Percentiles rank a stretch among this genome's conserved stretches.
Evolutionary conservation across 1,140 invertebrate species (phyloP).

Genomic region (Aphelenchoides avenae): DNA sequence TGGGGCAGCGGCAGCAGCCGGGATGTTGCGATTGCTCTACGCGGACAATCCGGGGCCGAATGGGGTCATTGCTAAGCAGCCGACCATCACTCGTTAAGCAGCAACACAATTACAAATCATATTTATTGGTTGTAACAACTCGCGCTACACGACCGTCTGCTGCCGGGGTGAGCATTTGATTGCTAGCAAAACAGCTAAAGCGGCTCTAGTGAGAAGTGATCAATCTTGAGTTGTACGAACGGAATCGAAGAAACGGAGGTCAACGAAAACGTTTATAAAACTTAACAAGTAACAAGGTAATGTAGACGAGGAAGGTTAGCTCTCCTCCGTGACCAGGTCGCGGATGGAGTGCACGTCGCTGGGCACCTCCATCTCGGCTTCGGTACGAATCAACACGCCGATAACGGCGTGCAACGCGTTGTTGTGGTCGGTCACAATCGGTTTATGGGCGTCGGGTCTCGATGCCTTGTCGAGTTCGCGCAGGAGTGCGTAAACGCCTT

Average conservation of each 20-base stretch:
- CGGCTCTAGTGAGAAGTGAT: too few relatives aligned
- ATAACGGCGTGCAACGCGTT: constrained; percentile 22
- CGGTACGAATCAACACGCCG: constrained; percentile 28
- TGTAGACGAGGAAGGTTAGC: background rate
- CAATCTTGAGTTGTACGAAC: too few relatives aligned
- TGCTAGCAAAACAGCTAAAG: too few relatives aligned
- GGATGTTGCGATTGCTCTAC: too few relatives aligned
- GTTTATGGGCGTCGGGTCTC: constrained; percentile 9
- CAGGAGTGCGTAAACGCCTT: constrained; percentile 28
- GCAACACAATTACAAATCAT: too few relatives aligned
- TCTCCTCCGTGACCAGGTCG: background rate
- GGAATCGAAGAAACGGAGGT: background rate
- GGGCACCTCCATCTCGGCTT: constrained; percentile 30
- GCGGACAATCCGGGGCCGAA: too few relatives aligned
- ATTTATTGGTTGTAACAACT: too few relatives aligned
- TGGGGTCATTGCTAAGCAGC: too few relatives aligned
- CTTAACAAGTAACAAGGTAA: constrained; percentile 16
- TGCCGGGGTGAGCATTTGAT: too few relatives aligned
- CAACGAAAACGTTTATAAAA: constrained; percentile 15
- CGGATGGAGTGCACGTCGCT: constrained; percentile 12
- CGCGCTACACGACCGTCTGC: too few relatives aligned
- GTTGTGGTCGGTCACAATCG: background rate
- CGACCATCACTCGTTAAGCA: too few relatives aligned
- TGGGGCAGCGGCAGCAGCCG: too few relatives aligned
- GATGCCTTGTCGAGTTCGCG: constrained; percentile 32